A percentile compares a stretch with the other conserved stretches of the same genome.
Conservation (phyloP, 2,888 invertebrate genomes). For the Mythimna pallens region DNA sequence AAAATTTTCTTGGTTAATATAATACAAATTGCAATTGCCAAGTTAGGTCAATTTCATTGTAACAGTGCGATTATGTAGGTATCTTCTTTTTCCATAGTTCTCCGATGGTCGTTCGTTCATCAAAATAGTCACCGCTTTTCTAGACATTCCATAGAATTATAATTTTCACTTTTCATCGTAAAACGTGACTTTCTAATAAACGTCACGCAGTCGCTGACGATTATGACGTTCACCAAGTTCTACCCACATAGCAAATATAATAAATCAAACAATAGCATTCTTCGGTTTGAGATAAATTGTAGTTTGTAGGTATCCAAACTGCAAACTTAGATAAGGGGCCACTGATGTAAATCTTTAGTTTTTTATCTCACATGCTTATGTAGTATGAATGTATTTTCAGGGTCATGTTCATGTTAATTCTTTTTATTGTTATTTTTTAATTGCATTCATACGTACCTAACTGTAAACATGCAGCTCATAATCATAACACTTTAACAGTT, state of each 20-base stretch:
- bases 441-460: constrained; percentile 23
- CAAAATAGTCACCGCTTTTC: too few relatives aligned
- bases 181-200: constrained; percentile 6
- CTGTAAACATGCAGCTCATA: background rate
- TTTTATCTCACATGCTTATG: constrained; percentile 10
- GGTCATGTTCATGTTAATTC: constrained; percentile 9
- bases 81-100: too few relatives aligned
- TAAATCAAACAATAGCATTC: constrained; percentile 26
- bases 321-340: constrained; percentile 17
- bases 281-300: constrained; percentile 21
- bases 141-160: background rate
- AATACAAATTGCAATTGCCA: too few relatives aligned
- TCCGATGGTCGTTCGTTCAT: too few relatives aligned
- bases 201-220: constrained; percentile 9
- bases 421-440: constrained; percentile 14
- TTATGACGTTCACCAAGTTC: constrained; percentile 12
- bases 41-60: too few relatives aligned
- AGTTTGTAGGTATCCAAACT: constrained; percentile 15
- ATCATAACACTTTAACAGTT: constrained; percentile 4
- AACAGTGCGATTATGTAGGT: too few relatives aligned
- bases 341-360: constrained; percentile 3
- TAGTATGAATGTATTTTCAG: constrained; percentile 11
- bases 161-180: background rate
- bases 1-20: too few relatives aligned
- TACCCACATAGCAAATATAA: constrained; percentile 16